Base-by-base conservation (phyloP, 64 coral and sea anemone genomes). In the Actinia equina region DNA sequence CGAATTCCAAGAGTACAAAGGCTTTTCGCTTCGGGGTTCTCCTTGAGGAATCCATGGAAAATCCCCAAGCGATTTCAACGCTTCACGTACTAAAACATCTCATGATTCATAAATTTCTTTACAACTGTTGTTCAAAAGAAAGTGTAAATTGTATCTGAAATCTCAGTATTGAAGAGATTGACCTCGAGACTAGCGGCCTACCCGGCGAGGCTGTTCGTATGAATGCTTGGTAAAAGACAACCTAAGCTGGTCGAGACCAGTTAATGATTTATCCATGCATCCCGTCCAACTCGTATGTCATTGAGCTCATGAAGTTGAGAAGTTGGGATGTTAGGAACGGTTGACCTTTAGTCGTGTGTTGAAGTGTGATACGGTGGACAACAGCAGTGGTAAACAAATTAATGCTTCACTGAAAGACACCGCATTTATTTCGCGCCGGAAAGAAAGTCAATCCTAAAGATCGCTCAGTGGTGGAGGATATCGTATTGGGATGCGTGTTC, bases 241-340 rank as follows among this genome's bases (percentile, higher is more conserved):
- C 41, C 1, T 13, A 13, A 74, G 69, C 62, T 30, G 0, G 26
- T 30, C 69, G 69, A 18, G n/a, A 30, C 13, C 6, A 27, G n/a
- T 11, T 74, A 74, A 74, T 74, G 69, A 41, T 74, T 74, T 74
- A 74, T 37, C 69, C n/a, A 42, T 41, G 11, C 26, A 74, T 74
- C 69, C 69, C 69, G 44, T 82, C 52, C 53, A 44, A 82, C 80
- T 82, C 52, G 55, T 85, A 43, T 85, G 83, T 85, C 83, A 85
- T 18, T 85, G 52, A 85, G 83, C 83, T 63, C 59, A 85, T 85
- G 83, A 85, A 59, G 51, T 85, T 20, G 52, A 85, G 83, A 59
- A 85, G 83, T 63, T 60, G 82, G 43, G 77, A n/a, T 51, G 57
- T 84, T 85, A 52, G 45, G 37, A 16, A 61, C 10, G 59, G 83